Percentiles rank a stretch among this genome's conserved stretches.
These are phyloP conservation scores for Tetragonisca angustula DNA, from an alignment of 2,888 invertebrate species.

Conservation along the genomic window DNA sequence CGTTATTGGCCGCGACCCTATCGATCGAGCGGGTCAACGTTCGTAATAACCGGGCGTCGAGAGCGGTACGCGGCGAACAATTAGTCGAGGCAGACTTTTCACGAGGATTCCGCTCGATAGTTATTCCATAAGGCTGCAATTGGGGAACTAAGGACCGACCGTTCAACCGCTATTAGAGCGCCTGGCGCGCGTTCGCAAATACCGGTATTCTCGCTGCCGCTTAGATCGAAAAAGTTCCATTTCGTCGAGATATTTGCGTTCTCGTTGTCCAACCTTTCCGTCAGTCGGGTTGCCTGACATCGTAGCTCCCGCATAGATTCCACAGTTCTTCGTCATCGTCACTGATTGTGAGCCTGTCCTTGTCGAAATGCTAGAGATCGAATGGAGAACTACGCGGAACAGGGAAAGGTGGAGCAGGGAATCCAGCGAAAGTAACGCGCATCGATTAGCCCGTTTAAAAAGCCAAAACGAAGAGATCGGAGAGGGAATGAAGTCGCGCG, in stretches of 20 bases:
- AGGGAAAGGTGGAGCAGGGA: not conserved
- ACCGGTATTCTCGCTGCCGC: not conserved
- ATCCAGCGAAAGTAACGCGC: constrained; percentile 37
- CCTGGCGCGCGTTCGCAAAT: not conserved
- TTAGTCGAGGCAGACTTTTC: constrained; percentile 12
- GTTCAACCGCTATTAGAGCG: constrained; percentile 32
- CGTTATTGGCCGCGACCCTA: constrained; percentile 17
- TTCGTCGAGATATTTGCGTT: not conserved
- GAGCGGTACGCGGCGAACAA: constrained; percentile 7
- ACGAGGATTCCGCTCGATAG: not conserved
- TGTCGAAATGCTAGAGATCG: not conserved
- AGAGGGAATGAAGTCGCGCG: constrained; percentile 26
- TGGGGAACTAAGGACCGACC: constrained; percentile 8
- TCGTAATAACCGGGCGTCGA: constrained; percentile 8
- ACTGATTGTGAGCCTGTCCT: not conserved
- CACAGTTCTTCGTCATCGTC: not conserved
- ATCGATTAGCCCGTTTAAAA: constrained; percentile 41
- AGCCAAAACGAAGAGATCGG: constrained; percentile 29
- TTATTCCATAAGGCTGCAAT: constrained; percentile 21
- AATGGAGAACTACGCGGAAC: not conserved
- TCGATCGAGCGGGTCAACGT: constrained; percentile 12
- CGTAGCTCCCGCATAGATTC: not conserved
- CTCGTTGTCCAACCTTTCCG: not conserved
- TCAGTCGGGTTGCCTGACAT: not conserved
- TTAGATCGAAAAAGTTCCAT: constrained; percentile 14